phyloP scores from a whole-genome alignment of 2,797 vertebrate species.

The Pitangus sulphuratus region DNA sequence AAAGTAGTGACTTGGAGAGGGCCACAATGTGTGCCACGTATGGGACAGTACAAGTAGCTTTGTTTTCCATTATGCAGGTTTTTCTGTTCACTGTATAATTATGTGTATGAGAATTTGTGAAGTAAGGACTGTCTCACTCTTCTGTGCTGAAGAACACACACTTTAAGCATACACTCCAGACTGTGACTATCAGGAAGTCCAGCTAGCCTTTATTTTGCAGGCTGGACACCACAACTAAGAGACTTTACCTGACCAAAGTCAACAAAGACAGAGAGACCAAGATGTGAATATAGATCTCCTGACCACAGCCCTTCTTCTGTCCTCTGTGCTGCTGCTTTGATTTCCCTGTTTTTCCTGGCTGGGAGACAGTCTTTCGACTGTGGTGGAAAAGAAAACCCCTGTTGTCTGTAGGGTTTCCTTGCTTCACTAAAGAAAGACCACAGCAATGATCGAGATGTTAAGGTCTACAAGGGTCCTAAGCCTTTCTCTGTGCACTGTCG shows the following conservation, averaged over 20 bases:
- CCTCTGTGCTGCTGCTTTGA: not conserved
- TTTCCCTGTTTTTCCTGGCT: not conserved
- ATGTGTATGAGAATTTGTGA: not conserved
- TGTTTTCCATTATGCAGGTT: not conserved
- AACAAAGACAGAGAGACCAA: not conserved
- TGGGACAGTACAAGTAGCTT: not conserved
- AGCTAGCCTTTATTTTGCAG: not conserved
- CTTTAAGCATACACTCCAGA: not conserved
- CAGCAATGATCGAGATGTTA: not conserved
- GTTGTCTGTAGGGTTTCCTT: not conserved
- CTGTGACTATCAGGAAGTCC: not conserved
- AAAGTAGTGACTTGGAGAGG: not conserved
- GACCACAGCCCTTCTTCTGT: not conserved
- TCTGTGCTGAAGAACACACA: not conserved
- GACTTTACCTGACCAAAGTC: not conserved
- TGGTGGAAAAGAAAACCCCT: not conserved
- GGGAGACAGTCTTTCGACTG: not conserved
- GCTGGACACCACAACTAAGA: not conserved
- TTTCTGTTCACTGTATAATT: not conserved
- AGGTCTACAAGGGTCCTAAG: not conserved
- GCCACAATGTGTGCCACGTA: not conserved
- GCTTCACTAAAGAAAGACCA: not conserved
- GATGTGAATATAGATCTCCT: not conserved
- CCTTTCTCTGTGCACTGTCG: not conserved
- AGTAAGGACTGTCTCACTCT: not conserved